phyloP scores from a whole-genome alignment of 2,888 invertebrate species.

The Thera britannica region DNA sequence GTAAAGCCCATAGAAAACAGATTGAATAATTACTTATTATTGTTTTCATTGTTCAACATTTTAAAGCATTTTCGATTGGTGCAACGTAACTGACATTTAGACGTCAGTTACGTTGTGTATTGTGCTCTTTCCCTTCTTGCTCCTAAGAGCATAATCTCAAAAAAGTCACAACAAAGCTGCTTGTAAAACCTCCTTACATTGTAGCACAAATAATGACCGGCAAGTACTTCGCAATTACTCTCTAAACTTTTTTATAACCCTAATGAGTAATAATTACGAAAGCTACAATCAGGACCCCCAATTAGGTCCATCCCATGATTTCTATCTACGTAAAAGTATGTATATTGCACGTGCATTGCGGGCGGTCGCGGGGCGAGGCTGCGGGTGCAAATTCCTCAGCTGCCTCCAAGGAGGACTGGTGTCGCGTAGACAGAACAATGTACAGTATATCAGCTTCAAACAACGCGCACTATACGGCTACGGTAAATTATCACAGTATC shows the following conservation, averaged over 20 bases:
- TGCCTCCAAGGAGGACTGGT: conserved; percentile 47
- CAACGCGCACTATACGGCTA: conserved; percentile 6
- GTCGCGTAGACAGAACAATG: conserved; percentile 37
- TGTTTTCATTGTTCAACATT: background rate
- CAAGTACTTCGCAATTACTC: conserved; percentile 17
- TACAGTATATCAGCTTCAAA: conserved; percentile 27
- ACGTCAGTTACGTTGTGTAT: too few species aligned
- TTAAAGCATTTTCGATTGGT: too few species aligned
- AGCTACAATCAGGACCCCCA: conserved; percentile 28
- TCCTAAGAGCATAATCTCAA: background rate
- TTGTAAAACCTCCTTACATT: background rate
- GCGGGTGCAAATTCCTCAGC: conserved; percentile 54
- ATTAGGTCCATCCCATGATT: conserved; percentile 31
- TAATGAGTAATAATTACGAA: conserved; percentile 32
- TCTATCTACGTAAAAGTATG: conserved; percentile 10
- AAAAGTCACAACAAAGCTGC: background rate
- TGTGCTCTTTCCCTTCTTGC: too few species aligned
- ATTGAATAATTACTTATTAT: background rate
- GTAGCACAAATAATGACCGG: background rate
- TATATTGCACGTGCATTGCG: conserved; percentile 24
- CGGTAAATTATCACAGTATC: conserved; percentile 6
- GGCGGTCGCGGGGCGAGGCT: conserved; percentile 27
- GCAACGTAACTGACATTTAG: too few species aligned
- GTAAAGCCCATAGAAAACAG: too few species aligned
- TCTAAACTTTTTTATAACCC: conserved; percentile 24